phyloP scores from a whole-genome alignment of 2,797 vertebrate genomes.

The Myripristis jacobus region DNA sequence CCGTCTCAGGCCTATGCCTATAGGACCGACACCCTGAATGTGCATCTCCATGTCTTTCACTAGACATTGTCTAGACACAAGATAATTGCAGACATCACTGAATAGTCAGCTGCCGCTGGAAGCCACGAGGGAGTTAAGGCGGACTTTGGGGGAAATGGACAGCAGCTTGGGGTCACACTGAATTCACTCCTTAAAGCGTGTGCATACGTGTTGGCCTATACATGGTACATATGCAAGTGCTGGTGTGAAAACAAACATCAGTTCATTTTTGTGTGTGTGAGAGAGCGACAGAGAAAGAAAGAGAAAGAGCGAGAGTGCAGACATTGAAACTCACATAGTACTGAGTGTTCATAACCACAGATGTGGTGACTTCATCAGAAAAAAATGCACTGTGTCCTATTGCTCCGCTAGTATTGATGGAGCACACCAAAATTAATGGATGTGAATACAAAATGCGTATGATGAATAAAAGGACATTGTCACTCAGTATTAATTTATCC shows the following conservation, averaged over 20 bases:
- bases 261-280: conserved; percentile 32
- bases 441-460: conserved; percentile 18
- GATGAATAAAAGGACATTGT: conserved; percentile 14
- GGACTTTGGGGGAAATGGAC: conserved; percentile 87
- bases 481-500: conserved; percentile 5
- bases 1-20: conserved; percentile 59
- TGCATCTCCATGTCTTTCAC: conserved; percentile 82
- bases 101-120: conserved; percentile 90
- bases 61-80: conserved; percentile 96
- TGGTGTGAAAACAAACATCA: conserved; percentile 28
- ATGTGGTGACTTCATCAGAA: conserved; percentile 82
- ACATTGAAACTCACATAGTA: conserved; percentile 58
- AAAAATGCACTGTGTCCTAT: conserved; percentile 70
- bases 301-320: conserved; percentile 33
- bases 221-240: conserved; percentile 16
- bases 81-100: conserved; percentile 94
- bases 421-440: conserved; percentile 46
- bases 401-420: conserved; percentile 56
- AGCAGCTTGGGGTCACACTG: conserved; percentile 60
- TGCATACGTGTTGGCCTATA: conserved; percentile 34
- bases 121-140: conserved; percentile 87
- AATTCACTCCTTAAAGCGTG: conserved; percentile 29
- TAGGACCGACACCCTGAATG: conserved; percentile 52
- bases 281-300: conserved; percentile 10
- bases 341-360: conserved; percentile 70